phyloP scores from a whole-genome alignment of 2,888 invertebrate genomes.

The Shargacucullia verbasci region DNA sequence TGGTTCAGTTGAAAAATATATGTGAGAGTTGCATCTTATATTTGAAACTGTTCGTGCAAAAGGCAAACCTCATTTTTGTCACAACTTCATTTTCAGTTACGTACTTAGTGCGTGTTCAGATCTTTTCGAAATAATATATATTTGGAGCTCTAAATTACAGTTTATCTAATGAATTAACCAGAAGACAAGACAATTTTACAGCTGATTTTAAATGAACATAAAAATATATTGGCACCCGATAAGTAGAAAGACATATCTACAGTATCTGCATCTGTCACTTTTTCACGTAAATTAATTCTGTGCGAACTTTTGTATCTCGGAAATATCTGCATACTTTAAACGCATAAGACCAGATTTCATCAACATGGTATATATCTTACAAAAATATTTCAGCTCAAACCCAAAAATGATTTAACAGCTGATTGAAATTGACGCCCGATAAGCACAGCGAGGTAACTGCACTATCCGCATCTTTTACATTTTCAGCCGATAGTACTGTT shows the following conservation, averaged over 20 bases:
- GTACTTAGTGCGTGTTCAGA: not conserved
- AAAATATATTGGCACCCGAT: not conserved
- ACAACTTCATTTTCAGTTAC: slow-evolving; percentile 10
- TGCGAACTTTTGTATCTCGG: too few species aligned
- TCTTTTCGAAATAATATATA: not conserved
- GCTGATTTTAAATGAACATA: not conserved
- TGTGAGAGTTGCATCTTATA: slow-evolving; percentile 28
- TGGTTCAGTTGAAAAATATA: slow-evolving; percentile 17
- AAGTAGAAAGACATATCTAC: not conserved
- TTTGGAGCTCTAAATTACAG: not conserved
- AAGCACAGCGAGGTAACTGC: slow-evolving; percentile 28
- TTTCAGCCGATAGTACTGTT: slow-evolving; percentile 22
- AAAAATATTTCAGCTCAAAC: not conserved
- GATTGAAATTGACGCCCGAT: slow-evolving; percentile 15
- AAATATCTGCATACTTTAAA: too few species aligned
- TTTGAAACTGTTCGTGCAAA: slow-evolving; percentile 31
- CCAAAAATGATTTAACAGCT: slow-evolving; percentile 9
- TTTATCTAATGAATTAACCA: too few species aligned
- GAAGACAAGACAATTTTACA: not conserved
- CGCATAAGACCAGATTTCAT: too few species aligned
- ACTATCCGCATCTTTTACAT: slow-evolving; percentile 22
- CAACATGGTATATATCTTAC: too few species aligned
- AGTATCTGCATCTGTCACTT: not conserved
- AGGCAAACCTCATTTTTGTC: slow-evolving; percentile 24
- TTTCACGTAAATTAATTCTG: not conserved